Conservation (phyloP, 1,140 invertebrate species). For the Mesaphorura yosii region DNA sequence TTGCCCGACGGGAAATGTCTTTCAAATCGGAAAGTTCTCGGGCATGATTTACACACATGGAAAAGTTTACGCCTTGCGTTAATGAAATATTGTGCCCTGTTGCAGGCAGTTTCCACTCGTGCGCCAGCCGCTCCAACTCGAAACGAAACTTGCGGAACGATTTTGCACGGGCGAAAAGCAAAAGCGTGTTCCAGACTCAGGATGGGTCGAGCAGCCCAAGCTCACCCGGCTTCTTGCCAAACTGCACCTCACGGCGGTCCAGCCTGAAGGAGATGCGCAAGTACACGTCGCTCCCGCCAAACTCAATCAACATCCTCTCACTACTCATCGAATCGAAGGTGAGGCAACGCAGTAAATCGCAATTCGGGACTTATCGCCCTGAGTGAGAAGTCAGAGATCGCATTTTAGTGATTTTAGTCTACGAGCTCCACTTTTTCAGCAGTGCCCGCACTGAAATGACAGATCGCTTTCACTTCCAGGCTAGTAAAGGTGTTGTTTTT, state of each 20-base stretch:
- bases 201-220: conserved; percentile 32
- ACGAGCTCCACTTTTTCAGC: too few relatives aligned
- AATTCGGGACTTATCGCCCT: background rate
- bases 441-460: too few relatives aligned
- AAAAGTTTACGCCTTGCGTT: background rate
- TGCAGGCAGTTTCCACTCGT: background rate
- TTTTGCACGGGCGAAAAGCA: conserved; percentile 41
- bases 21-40: background rate
- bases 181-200: conserved; percentile 41
- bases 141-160: conserved; percentile 43
- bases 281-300: conserved; percentile 42
- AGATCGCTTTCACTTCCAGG: too few relatives aligned
- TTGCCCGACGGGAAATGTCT: too few relatives aligned
- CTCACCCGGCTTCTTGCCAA: conserved; percentile 29
- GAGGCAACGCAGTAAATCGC: conserved; percentile 20
- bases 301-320: conserved; percentile 40
- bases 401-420: too few relatives aligned
- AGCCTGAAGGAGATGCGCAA: conserved; percentile 40
- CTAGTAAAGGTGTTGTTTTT: too few relatives aligned
- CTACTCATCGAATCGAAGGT: conserved; percentile 43
- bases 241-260: conserved; percentile 34
- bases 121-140: conserved; percentile 34
- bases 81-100: background rate
- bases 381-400: too few relatives aligned
- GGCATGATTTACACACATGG: background rate